Base-by-base conservation (phyloP, 1,140 invertebrate species). In the Armadillidium nasatum region DNA sequence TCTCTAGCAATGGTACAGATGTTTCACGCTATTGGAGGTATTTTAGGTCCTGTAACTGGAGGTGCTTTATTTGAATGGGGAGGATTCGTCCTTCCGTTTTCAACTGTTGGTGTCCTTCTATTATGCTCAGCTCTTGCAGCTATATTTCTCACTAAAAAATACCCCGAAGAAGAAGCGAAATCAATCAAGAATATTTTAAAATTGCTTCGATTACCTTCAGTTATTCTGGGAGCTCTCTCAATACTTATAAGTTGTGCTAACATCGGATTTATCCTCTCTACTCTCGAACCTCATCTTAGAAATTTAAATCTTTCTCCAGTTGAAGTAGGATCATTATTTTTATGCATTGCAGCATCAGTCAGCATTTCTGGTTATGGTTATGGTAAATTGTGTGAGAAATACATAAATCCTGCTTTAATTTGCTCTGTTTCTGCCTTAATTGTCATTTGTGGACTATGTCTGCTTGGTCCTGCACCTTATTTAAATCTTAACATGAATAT, bases 301-400 rank as follows among this genome's bases (percentile, higher is more conserved):
- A 88, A 90, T 85, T 89, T 94, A 82, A 83, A 89, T 13, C 85
- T 95, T 71, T 89, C 81, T 19, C 92, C 93, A 0, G 87, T 93
- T 11, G 83, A 93, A 9, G 85, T 94, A 44, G 94, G 94, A 0
- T 83, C 94, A 15, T 91, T 94, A 88, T 96, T 96, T 83, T 89
- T 96, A 15, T 91, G 95, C 60, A 94, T 93, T 82, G 94, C 93
- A 3, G 93, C 91, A 0, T 89, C 91, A 11, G 95, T 95, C 84
- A 93, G 93, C 0, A 60, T 92, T 0, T 91, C 91, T 0, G 92
- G 93, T 0, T 93, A 93, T 0, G 85, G 86, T 10, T 95, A 91
- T 89, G 93, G 94, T 33, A 91, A 88, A 88, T 80, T 94, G 0
- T 93, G 92, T 82, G 93, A 94, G 83, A 88, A 88, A 74, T 81